A percentile compares a stretch with the other conserved stretches of the same genome.
These are phyloP conservation scores for Frieseomelitta varia DNA, from an alignment of 1,140 invertebrate genomes.

Conservation along the genomic window DNA sequence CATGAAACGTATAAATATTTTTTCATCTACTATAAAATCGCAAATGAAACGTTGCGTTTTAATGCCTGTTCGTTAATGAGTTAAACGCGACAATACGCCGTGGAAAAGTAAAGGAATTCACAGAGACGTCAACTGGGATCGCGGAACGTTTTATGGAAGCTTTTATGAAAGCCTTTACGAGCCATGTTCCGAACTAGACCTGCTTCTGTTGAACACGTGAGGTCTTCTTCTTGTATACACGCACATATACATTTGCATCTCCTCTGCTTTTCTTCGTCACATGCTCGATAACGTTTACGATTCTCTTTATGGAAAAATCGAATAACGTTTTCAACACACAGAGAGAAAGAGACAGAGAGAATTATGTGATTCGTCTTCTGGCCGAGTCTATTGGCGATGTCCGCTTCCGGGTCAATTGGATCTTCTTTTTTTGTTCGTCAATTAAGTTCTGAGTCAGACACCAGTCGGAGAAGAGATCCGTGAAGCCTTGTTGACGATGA, in stretches of 20 bases:
- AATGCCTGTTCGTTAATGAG: too few relatives aligned
- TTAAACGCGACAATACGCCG: neutral
- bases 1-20: too few relatives aligned
- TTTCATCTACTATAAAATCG: too few relatives aligned
- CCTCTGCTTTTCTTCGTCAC: slow-evolving; percentile 17
- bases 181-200: slow-evolving; percentile 55
- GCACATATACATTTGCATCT: slow-evolving; percentile 11
- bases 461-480: slow-evolving; percentile 16
- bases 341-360: too few relatives aligned
- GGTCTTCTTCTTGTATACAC: neutral
- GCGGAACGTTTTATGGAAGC: slow-evolving; percentile 79
- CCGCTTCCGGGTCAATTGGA: slow-evolving; percentile 71
- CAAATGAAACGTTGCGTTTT: too few relatives aligned
- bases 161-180: slow-evolving; percentile 80
- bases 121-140: slow-evolving; percentile 60
- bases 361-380: slow-evolving; percentile 3
- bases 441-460: slow-evolving; percentile 68
- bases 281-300: neutral
- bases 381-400: slow-evolving; percentile 34
- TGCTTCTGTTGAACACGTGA: slow-evolving; percentile 76
- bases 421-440: slow-evolving; percentile 66
- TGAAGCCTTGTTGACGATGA: slow-evolving; percentile 49
- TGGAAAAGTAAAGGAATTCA: slow-evolving; percentile 1
- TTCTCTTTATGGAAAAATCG: neutral
- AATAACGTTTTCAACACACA: neutral